Percentiles rank a stretch among this genome's conserved stretches.
Evolutionary conservation across 2,797 vertebrate species (phyloP).

Genomic region (Cirrhinus mrigala): DNA sequence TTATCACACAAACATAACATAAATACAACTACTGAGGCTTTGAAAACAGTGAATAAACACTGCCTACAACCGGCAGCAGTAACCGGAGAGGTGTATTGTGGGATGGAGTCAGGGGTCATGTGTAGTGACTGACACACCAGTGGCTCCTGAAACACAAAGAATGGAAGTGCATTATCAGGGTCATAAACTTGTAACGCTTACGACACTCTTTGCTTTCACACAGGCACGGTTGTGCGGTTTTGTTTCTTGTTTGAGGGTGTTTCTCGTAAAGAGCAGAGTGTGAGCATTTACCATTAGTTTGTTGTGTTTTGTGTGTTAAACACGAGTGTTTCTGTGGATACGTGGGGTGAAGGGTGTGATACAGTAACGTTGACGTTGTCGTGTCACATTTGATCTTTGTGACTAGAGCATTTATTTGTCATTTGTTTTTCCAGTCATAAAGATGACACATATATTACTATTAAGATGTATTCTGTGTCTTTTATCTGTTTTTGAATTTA

Average conservation of each 20-base stretch:
- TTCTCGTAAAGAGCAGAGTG: neutral
- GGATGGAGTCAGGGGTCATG: conserved; percentile 25
- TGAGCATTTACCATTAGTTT: conserved; percentile 3
- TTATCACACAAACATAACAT: neutral
- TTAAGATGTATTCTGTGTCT: neutral
- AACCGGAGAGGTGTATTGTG: conserved; percentile 23
- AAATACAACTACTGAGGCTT: neutral
- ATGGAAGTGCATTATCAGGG: conserved; percentile 33
- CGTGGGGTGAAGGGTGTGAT: neutral
- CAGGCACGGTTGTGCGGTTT: conserved; percentile 12
- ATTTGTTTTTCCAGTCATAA: neutral
- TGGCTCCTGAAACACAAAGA: conserved; percentile 16
- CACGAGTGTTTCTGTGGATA: neutral
- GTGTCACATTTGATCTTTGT: conserved; percentile 32
- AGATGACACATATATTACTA: neutral
- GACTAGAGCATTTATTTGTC: neutral
- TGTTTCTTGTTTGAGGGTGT: conserved; percentile 17
- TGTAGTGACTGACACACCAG: conserved; percentile 7
- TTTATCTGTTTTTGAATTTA: neutral
- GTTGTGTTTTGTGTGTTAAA: neutral
- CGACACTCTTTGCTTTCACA: neutral
- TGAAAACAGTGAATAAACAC: conserved; percentile 19
- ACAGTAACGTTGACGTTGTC: conserved; percentile 2
- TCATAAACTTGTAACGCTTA: conserved; percentile 39
- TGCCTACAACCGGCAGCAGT: neutral